These are phyloP conservation scores for Eupithecia dodoneata DNA, from an alignment of 2,888 invertebrate species.

Conservation along the genomic window DNA sequence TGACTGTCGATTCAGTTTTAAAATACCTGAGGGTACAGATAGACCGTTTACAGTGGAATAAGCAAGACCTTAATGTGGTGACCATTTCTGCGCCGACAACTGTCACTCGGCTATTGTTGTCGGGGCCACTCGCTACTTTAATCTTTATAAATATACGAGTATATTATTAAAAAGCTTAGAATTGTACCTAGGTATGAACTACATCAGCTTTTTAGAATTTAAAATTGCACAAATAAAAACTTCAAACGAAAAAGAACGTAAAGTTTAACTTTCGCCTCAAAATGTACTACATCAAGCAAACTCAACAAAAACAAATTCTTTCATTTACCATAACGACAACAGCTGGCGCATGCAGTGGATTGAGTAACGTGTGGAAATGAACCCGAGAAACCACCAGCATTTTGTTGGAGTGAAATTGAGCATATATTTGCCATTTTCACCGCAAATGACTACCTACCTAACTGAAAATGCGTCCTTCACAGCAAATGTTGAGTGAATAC, in stretches of 20 bases:
- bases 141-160: neutral
- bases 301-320: conserved; percentile 24
- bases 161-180: neutral
- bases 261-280: neutral
- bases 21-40: neutral
- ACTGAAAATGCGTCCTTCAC: conserved; percentile 12
- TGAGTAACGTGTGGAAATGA: conserved; percentile 33
- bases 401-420: conserved; percentile 32
- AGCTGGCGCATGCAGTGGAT: conserved; percentile 33
- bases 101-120: neutral
- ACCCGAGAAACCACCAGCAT: conserved; percentile 26
- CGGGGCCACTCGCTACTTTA: neutral
- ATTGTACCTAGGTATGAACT: neutral
- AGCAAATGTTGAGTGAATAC: conserved; percentile 8
- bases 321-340: conserved; percentile 33
- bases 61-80: neutral
- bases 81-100: neutral
- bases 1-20: conserved; percentile 2
- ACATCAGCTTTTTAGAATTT: neutral
- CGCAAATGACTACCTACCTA: conserved; percentile 22
- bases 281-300: neutral
- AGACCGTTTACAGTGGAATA: neutral
- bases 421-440: conserved; percentile 32
- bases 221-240: neutral
- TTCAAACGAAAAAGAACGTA: neutral